Evolutionary conservation across 2,797 vertebrate genomes (phyloP).

Genomic region (Rhadinocentrus ornatus): DNA sequence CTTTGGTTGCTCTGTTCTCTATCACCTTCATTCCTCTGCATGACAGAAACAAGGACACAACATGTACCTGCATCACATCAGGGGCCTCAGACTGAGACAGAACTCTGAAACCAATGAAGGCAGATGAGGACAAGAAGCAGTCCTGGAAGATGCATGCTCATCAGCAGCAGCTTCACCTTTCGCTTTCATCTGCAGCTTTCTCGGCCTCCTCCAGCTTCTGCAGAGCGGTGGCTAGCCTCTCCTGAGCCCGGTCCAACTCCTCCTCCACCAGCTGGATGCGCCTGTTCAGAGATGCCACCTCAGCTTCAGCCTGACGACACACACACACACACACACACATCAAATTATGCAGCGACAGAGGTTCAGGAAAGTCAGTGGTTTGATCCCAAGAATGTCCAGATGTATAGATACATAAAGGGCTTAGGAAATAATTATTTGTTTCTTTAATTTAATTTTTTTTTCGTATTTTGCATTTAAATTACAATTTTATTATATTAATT

Average conservation of each 20-base stretch:
- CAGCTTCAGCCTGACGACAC: slow-evolving; percentile 89
- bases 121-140: background rate
- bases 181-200: slow-evolving; percentile 96
- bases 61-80: too few species aligned
- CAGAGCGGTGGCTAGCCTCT: slow-evolving; percentile 93
- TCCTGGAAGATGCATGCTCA: too few species aligned
- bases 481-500: too few species aligned
- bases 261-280: slow-evolving; percentile 98
- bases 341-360: too few species aligned
- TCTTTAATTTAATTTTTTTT: too few species aligned
- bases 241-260: slow-evolving; percentile 95
- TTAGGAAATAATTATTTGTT: too few species aligned
- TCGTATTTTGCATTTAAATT: too few species aligned
- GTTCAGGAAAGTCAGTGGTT: too few species aligned
- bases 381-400: too few species aligned
- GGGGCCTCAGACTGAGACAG: too few species aligned
- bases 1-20: slow-evolving; percentile 94
- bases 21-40: slow-evolving; percentile 98
- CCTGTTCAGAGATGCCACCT: slow-evolving; percentile 95
- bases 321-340: background rate
- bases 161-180: slow-evolving; percentile 81
- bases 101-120: background rate
- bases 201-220: slow-evolving; percentile 98
- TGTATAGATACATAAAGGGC: too few species aligned
- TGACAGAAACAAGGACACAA: background rate